Base-by-base conservation (phyloP, 2,113 vertebrate species). In the Steatornis caripensis region DNA sequence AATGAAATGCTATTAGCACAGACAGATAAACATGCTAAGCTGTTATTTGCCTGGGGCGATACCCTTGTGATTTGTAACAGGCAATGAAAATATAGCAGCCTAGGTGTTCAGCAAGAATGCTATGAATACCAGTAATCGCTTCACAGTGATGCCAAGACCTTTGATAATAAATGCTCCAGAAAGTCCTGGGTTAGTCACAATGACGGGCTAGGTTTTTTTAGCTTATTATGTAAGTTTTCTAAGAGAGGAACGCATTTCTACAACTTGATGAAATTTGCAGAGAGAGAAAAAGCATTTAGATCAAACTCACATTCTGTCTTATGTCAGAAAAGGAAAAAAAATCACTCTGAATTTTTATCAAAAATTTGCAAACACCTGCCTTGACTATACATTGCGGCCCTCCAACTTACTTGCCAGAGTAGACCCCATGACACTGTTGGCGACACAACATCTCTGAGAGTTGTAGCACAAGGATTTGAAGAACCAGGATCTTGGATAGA, bases 11-110 rank as follows among this genome's bases (percentile, higher is more conserved):
- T 97, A 95, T 98, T 97, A 98, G 86, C 93, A 78, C 91, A 97
- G 97, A 97, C 93, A 98, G 97, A 98, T 98, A 98, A 98, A 98
- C 97, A 97, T 89, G 91, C 93, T 96, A 95, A 97, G 97, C 97
- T 60, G 55, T 95, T 80, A 58, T 95, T 96, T 97, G 97, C 96
- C 97, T 95, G 87, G 94, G 94, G 95, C 2, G 60, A 97, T 86
- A 89, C 84, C 84, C 96, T 96, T 91, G 90, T 91, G 95, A 96
- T 91, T 97, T 94, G 81, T 93, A 97, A 76, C 18, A 92, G 87
- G 96, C 94, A 93, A 72, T 87, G 95, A 85, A 95, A 96, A 89
- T 72, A 84, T 4, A 92, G 87, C 66, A 84, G 92, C 43, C 82
- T 70, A 89, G 90, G 94, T 82, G 90, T 64, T 89, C 77, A 79